phyloP scores from a whole-genome alignment of 1,140 invertebrate genomes.

The Meloidogyne exigua region DNA sequence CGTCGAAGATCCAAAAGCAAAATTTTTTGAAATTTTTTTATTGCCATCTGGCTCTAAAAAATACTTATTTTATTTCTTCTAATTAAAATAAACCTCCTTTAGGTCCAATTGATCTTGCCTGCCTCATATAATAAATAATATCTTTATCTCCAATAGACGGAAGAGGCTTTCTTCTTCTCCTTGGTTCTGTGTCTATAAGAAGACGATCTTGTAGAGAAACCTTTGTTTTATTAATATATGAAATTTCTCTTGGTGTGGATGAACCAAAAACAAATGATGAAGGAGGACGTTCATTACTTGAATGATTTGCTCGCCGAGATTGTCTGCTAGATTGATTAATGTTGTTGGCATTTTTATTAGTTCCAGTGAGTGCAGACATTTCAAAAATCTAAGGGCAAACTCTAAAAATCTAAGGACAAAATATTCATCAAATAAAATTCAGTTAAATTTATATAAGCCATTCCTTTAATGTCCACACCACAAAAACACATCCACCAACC shows the following conservation, averaged over 20 bases:
- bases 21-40: conserved; percentile 14
- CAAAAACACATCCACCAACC: too few relatives aligned
- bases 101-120: conserved; percentile 24
- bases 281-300: neutral
- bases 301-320: neutral
- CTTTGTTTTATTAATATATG: conserved; percentile 31
- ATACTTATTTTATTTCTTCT: neutral
- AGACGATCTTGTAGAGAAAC: conserved; percentile 7
- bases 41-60: neutral
- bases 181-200: neutral
- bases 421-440: neutral
- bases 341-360: neutral
- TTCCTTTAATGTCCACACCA: too few relatives aligned
- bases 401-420: neutral
- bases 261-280: conserved; percentile 43
- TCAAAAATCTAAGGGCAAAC: neutral
- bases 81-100: conserved; percentile 8
- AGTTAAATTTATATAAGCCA: neutral
- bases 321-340: neutral
- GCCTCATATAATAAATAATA: conserved; percentile 35
- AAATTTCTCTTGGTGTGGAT: conserved; percentile 48
- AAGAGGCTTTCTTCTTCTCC: neutral
- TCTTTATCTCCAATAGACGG: conserved; percentile 10
- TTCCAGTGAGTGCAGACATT: neutral
- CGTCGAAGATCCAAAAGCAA: conserved; percentile 56